Percentiles rank a stretch among this genome's conserved stretches.
Conservation (phyloP, 2,797 vertebrate genomes). For the Sebastes itinus region DNA sequence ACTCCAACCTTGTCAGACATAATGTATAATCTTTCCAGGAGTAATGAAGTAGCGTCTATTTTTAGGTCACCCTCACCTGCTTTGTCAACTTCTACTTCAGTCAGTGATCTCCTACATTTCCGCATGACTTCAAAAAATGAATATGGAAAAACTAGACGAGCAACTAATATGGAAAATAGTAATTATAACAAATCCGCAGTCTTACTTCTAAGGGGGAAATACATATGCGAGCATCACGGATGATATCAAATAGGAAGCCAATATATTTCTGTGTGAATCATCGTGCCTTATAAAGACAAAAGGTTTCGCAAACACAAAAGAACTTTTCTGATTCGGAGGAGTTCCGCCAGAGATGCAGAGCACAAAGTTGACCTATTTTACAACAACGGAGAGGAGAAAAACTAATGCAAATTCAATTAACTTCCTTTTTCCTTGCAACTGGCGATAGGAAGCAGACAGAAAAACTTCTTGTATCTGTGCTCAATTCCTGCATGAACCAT, state of each 20-base stretch:
- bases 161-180: not conserved
- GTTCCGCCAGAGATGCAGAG: conserved; percentile 26
- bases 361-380: conserved; percentile 69
- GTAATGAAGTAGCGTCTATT: conserved; percentile 39
- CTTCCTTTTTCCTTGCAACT: conserved; percentile 4
- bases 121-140: not conserved
- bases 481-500: conserved; percentile 29
- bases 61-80: conserved; percentile 28
- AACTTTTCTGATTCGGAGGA: conserved; percentile 29
- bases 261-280: conserved; percentile 31
- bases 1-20: conserved; percentile 2
- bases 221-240: not conserved
- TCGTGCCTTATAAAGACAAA: conserved; percentile 27
- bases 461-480: conserved; percentile 1
- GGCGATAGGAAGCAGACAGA: conserved; percentile 9
- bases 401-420: conserved; percentile 52
- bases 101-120: not conserved
- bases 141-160: not conserved
- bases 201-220: not conserved
- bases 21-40: conserved; percentile 16
- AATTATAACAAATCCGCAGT: not conserved
- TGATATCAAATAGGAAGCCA: not conserved
- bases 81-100: conserved; percentile 26
- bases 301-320: conserved; percentile 31
- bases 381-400: conserved; percentile 29